These are phyloP conservation scores for Coptotermes formosanus DNA, from an alignment of 1,140 invertebrate species.

Conservation along the genomic window DNA sequence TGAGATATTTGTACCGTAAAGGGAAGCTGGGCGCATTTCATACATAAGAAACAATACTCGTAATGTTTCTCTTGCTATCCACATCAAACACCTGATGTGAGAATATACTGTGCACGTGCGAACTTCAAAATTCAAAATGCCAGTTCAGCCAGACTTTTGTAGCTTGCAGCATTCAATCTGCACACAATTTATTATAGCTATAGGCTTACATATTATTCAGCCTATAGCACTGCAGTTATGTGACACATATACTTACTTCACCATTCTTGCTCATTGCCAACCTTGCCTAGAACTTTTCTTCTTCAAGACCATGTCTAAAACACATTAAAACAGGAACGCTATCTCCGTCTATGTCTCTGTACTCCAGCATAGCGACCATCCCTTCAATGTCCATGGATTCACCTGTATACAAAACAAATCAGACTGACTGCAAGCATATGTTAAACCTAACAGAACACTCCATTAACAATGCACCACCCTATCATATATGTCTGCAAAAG, in stretches of 20 bases:
- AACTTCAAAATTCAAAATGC: no score
- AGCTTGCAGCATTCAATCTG: no score
- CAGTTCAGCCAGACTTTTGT: no score
- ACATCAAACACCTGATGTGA: no score
- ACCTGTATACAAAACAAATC: conserved; percentile 54
- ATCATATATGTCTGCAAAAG: not conserved
- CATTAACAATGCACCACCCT: not conserved
- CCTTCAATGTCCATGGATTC: conserved; percentile 94
- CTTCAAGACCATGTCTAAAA: conserved; percentile 91
- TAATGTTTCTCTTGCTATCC: no score
- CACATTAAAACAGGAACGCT: conserved; percentile 88
- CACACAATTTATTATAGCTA: no score
- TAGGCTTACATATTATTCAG: no score
- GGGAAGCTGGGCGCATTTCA: no score
- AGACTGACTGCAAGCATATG: not conserved
- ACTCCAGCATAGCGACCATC: conserved; percentile 90
- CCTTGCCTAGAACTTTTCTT: conserved; percentile 83
- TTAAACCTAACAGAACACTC: not conserved
- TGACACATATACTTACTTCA: not conserved
- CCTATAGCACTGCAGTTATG: no score
- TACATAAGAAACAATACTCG: no score
- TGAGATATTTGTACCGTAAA: no score
- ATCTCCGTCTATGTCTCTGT: conserved; percentile 81
- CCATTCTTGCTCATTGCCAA: not conserved
- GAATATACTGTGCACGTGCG: no score